Conservation (phyloP, 2,888 invertebrate genomes). For the Drosophila mercatorum region DNA sequence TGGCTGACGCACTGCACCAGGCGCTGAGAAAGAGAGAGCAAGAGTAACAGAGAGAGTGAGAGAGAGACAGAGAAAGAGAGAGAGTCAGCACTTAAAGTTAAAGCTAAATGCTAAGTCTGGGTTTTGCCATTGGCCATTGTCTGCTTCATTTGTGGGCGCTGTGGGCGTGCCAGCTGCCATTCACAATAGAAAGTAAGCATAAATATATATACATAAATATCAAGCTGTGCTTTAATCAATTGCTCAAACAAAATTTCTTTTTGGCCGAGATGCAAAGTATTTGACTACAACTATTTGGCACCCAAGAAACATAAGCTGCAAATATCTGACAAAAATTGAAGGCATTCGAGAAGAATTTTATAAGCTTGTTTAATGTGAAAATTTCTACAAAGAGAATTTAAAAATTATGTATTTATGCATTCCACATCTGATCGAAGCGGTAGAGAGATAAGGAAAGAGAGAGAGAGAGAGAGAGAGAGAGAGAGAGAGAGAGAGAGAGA, state of each 20-base stretch:
- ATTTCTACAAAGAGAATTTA: too few species aligned
- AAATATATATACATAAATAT: constrained; percentile 1
- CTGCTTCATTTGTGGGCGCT: constrained; percentile 22
- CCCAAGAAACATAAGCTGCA: not conserved
- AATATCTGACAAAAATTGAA: not conserved
- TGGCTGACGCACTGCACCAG: constrained; percentile 26
- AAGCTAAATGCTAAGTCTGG: not conserved
- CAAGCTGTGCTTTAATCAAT: not conserved
- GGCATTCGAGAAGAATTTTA: too few species aligned
- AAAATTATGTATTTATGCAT: too few species aligned
- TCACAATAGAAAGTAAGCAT: not conserved
- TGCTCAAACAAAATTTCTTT: not conserved
- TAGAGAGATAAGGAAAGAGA: too few species aligned
- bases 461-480: too few species aligned
- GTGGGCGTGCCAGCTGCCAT: constrained; percentile 24
- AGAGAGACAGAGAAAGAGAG: not conserved
- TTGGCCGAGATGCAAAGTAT: not conserved
- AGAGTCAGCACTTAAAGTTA: not conserved
- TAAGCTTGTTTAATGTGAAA: too few species aligned
- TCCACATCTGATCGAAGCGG: too few species aligned
- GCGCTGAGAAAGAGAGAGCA: not conserved
- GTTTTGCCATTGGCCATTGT: constrained; percentile 6
- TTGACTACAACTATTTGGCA: not conserved
- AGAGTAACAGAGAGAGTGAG: not conserved
- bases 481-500: too few species aligned